These are phyloP conservation scores for Xanthia icteritia DNA, from an alignment of 2,888 invertebrate genomes.

Conservation along the genomic window DNA sequence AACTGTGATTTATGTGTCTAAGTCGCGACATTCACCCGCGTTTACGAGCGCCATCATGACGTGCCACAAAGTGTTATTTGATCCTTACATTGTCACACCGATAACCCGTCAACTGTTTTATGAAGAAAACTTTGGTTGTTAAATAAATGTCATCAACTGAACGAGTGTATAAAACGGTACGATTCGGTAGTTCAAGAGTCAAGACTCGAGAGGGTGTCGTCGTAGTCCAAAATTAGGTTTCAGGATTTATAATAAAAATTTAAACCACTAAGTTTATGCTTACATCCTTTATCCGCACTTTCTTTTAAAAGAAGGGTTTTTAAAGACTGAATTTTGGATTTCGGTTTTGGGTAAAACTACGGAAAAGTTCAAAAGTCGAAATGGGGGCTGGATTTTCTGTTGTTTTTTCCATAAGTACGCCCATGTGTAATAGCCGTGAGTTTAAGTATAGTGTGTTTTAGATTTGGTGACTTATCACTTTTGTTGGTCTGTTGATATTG, in stretches of 20 bases:
- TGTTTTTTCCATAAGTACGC: neutral
- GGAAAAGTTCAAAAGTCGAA: too few relatives aligned
- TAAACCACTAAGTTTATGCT: neutral
- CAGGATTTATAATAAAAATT: neutral
- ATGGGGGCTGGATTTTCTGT: too few relatives aligned
- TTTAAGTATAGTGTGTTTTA: neutral
- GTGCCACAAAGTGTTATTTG: slow-evolving; percentile 12
- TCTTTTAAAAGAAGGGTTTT: neutral
- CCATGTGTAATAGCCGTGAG: too few relatives aligned
- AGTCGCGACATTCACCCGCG: slow-evolving; percentile 10
- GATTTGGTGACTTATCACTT: neutral
- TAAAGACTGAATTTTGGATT: neutral
- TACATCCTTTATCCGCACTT: neutral
- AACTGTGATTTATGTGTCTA: too few relatives aligned
- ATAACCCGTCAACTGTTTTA: slow-evolving; percentile 31
- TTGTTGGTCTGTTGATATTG: neutral
- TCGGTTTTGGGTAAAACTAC: neutral
- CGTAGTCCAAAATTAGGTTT: neutral
- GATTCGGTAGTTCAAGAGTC: slow-evolving; percentile 1
- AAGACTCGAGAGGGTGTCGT: neutral
- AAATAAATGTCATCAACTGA: slow-evolving; percentile 7
- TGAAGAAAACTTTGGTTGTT: slow-evolving; percentile 33
- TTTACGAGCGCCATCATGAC: slow-evolving; percentile 34
- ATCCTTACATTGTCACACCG: slow-evolving; percentile 32
- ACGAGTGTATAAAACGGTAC: slow-evolving; percentile 6